These are phyloP conservation scores for Callinectes sapidus DNA, from an alignment of 2,888 invertebrate genomes.

Conservation along the genomic window DNA sequence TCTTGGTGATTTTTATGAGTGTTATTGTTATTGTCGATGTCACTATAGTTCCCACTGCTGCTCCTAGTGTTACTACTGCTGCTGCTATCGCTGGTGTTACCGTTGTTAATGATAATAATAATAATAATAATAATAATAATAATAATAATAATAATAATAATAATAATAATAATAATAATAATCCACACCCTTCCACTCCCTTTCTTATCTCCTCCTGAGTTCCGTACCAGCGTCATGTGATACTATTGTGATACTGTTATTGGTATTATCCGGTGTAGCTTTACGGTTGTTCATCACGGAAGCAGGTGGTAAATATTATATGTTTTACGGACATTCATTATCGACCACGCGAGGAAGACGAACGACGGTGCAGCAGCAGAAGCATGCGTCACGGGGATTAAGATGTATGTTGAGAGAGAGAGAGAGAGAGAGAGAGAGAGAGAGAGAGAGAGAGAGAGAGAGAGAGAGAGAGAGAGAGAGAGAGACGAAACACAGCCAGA, in stretches of 20 bases:
- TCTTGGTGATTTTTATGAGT: not conserved
- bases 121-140: not conserved
- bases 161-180: not conserved
- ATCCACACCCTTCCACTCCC: not conserved
- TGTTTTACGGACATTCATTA: not conserved
- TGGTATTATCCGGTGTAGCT: not conserved
- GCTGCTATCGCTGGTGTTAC: not conserved
- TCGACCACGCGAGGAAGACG: not conserved
- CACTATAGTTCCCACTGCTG: not conserved
- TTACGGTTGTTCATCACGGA: not conserved
- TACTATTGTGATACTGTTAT: not conserved
- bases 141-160: not conserved
- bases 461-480: constrained; percentile 30
- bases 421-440: constrained; percentile 37
- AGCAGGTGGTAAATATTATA: not conserved
- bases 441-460: constrained; percentile 37
- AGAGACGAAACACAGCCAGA: not conserved
- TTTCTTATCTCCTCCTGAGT: not conserved
- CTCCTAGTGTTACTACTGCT: not conserved
- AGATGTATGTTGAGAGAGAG: constrained; percentile 3
- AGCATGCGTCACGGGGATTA: not conserved
- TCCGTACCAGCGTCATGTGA: not conserved
- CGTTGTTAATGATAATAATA: not conserved
- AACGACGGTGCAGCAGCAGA: not conserved
- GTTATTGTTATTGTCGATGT: not conserved